Evolutionary conservation across 2,797 vertebrate species (phyloP), one percentile per base, ranked within the genome.

Genomic region (Lateolabrax maculatus): DNA sequence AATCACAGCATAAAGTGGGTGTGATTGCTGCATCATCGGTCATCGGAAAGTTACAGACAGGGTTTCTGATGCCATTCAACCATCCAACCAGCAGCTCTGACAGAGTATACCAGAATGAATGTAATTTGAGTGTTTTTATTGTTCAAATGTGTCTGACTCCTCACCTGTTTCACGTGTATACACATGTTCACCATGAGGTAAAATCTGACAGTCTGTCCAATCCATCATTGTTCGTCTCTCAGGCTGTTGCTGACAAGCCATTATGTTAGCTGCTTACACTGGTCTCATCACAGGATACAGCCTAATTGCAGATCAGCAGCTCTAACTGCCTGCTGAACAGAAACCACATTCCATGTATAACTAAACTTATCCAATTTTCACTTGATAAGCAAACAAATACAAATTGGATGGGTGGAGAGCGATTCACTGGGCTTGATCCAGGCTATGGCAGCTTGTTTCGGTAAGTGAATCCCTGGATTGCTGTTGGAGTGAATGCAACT

Each of bases 401-500:
- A 4, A 31, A 29, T 37, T 36, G 19, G 16, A 52, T 21, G 23
- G 52, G 37, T 64, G 29, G 25, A 56, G 21, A 34, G 19, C 9
- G 2, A 8, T 27, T 57, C 44, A 27, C 0, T 21, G 53, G 25
- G 58, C 13, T 21, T 21, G 16, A 43, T 55, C 57, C 49, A 49
- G 55, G 29, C 6, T 19, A 5, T 16, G 44, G 44, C 63, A 46
- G 23, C 39, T 49, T 67, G 56, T 51, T 41, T 65, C 2, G 0
- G 31, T 36, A 55, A 36, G 19, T 16, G 27, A 27, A 63, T 64
- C 51, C 29, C 29, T 55, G 41, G 70, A 46, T 36, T 57, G 27
- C 41, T 56, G 36, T n/a, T 46, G 39, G 60, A 49, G 62, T 58
- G 23, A 71, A 51, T 46, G 36, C 13, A 13, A 27, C 41, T 56